Evolutionary conservation across 2,113 vertebrate species (phyloP).

Genomic region (Tamias sibiricus): DNA sequence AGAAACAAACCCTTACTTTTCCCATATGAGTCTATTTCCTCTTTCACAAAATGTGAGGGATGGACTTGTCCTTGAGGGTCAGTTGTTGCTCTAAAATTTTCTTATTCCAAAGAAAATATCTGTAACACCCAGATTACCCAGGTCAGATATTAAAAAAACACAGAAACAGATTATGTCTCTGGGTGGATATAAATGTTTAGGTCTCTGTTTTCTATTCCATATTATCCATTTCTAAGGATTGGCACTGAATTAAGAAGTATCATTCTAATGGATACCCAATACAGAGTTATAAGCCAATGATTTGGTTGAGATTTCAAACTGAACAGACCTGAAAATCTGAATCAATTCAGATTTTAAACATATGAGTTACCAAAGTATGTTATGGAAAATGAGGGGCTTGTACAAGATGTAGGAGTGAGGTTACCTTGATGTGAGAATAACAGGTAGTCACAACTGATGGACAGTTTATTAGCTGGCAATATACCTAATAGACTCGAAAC

Average conservation of each 20-base stretch:
- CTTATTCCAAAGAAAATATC: conserved; percentile 6
- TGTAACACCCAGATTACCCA: background rate
- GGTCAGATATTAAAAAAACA: background rate
- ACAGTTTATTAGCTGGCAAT: background rate
- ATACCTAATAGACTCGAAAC: background rate
- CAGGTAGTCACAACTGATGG: background rate
- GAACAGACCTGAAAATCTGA: background rate
- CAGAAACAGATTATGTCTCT: background rate
- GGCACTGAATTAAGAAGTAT: background rate
- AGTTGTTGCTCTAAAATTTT: background rate
- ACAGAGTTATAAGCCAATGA: background rate
- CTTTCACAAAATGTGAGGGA: background rate
- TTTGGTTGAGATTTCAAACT: background rate
- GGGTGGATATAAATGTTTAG: background rate
- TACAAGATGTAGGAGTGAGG: background rate
- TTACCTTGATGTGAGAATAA: background rate
- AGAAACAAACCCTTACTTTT: background rate
- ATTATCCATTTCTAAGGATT: background rate
- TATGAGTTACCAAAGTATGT: background rate
- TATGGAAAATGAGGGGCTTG: background rate
- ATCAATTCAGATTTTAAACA: background rate
- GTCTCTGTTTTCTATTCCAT: background rate
- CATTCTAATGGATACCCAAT: background rate
- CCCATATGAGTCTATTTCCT: background rate
- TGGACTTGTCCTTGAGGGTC: background rate